Evolutionary conservation across 2,113 vertebrate species (phyloP).

Genomic region (Peromyscus californicus): DNA sequence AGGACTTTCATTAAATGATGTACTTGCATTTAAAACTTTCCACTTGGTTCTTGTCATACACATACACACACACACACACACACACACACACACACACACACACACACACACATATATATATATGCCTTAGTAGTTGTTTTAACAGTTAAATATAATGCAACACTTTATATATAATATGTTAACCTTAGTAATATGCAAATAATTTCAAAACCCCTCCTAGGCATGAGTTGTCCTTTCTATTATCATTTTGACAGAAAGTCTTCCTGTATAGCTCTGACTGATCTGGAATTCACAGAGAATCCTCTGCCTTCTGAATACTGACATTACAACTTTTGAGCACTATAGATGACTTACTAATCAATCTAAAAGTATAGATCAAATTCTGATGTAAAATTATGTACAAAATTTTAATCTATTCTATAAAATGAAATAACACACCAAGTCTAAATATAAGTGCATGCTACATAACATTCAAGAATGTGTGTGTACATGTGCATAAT

Average conservation of each 20-base stretch:
- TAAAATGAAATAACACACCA: not conserved
- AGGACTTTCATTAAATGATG: not conserved
- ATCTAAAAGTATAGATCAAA: not conserved
- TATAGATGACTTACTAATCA: no score
- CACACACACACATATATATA: no score
- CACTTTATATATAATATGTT: slow-evolving; percentile 30
- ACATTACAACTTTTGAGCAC: not conserved
- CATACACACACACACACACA: no score
- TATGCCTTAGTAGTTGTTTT: not conserved
- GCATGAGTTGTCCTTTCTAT: not conserved
- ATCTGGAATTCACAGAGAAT: not conserved
- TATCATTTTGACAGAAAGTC: not conserved
- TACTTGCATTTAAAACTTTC: not conserved
- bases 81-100: no score
- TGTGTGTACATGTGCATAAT: no score
- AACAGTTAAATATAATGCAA: not conserved
- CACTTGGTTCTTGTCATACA: not conserved
- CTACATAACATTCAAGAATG: not conserved
- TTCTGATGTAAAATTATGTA: not conserved
- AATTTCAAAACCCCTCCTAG: not conserved
- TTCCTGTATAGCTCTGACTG: not conserved
- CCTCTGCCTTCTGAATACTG: not conserved
- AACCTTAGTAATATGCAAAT: not conserved
- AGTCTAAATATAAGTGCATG: not conserved
- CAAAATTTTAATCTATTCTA: not conserved